phyloP scores from a whole-genome alignment of 2,113 vertebrate species.

The Tichodroma muraria region DNA sequence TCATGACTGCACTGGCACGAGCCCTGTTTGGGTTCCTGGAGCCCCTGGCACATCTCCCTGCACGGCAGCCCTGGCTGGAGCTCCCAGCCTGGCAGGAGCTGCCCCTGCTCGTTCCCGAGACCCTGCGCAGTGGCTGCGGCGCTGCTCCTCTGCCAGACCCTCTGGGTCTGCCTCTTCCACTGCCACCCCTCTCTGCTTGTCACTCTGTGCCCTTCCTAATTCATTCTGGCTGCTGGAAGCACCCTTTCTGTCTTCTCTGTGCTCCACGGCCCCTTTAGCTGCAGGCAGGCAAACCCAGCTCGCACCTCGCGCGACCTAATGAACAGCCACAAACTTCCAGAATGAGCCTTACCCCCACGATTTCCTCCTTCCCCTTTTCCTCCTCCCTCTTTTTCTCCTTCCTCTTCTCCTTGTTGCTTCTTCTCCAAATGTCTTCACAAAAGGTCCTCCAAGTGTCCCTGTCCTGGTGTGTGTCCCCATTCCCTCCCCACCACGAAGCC shows the following conservation, averaged over 20 bases:
- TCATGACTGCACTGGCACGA: background rate
- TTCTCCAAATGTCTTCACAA: background rate
- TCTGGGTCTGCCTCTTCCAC: background rate
- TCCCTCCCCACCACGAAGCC: background rate
- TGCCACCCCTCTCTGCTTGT: background rate
- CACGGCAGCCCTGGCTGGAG: background rate
- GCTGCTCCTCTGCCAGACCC: background rate
- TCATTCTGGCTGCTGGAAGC: background rate
- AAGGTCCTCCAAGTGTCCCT: background rate
- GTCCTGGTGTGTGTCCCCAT: background rate
- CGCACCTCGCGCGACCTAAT: fast-evolving
- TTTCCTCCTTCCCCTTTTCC: background rate
- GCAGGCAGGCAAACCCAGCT: background rate
- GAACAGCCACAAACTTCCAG: background rate
- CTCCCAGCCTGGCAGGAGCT: fast-evolving
- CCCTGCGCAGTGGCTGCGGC: fast-evolving
- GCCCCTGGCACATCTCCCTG: background rate
- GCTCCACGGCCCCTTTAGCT: background rate
- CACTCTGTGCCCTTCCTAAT: background rate
- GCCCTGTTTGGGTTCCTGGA: background rate
- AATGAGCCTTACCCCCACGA: background rate
- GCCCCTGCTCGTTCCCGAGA: fast-evolving
- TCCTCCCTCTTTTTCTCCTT: background rate
- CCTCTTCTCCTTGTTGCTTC: background rate
- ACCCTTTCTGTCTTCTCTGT: background rate